These are phyloP conservation scores for Gymnopithys bicolor DNA, from an alignment of 2,797 vertebrate species.

Conservation along the genomic window DNA sequence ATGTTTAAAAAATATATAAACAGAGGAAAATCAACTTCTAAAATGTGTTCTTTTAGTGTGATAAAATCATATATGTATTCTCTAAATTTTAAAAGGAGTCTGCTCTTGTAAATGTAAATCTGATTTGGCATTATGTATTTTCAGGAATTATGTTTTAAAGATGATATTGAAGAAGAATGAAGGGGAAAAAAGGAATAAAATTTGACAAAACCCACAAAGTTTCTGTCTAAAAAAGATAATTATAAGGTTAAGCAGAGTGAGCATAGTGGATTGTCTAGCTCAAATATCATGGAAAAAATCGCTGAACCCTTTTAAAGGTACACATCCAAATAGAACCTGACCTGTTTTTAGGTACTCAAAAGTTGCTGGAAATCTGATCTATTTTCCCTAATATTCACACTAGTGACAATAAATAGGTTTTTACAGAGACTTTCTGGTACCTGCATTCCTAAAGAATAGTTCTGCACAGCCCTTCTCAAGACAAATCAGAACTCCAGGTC, in stretches of 20 bases:
- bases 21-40: not conserved
- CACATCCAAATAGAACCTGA: fast-evolving
- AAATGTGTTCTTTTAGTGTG: not conserved
- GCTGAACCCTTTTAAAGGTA: not conserved
- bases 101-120: not conserved
- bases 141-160: not conserved
- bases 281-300: not conserved
- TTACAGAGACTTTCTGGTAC: not conserved
- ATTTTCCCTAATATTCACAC: not conserved
- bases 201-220: not conserved
- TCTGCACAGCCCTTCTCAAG: not conserved
- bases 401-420: not conserved
- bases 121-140: not conserved
- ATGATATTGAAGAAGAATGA: not conserved
- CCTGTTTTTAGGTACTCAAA: not conserved
- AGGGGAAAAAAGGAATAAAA: not conserved
- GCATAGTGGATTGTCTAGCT: not conserved
- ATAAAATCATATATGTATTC: not conserved
- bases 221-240: not conserved
- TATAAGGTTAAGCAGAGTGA: not conserved
- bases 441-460: not conserved
- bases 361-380: not conserved
- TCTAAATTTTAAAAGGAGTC: not conserved
- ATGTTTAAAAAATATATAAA: not conserved
- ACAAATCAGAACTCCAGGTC: not conserved